Base-by-base conservation (phyloP, 2,888 invertebrate species). In the Linyphia triangularis region DNA sequence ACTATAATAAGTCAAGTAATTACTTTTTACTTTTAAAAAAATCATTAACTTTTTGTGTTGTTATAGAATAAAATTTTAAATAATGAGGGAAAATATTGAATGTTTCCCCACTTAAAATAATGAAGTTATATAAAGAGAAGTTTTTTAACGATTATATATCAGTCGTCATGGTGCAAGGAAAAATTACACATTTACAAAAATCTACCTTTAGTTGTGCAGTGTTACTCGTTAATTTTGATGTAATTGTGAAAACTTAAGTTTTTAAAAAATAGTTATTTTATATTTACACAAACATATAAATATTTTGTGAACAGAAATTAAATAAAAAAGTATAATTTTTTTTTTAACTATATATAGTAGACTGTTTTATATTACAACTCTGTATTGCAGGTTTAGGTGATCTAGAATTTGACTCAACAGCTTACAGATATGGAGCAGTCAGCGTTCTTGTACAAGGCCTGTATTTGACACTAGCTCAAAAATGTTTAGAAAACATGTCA, bases 381-480 rank as follows among this genome's bases (percentile, higher is more conserved):
- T 81, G 10, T 43, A n/a, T 91, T 91, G 43, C 91, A 93, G 93
- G 93, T 79, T 92, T 92, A 89, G 93, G 93, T 24, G 93, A 93
- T 90, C 90, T 93, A 30, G 91, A 92, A 9, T 93, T 93, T 89
- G 92, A 92, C 86, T 26, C 91, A 13, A 88, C 91, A 37, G 93
- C 93, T 2, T 93, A 93, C 90, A 86, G 91, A 0, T 92, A 92
- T 91, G 93, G 93, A 26, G 90, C 90, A 0, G 79, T 92, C 7
- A 93, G 93, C 91, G 93, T 93, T 81, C 81, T 93, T 37, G 92
- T 92, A 0, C 93, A 93, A 89, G 92, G 93, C 1, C 79, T 93
- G 16, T 93, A 93, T 90, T 92, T 93, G n/a, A 92, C 93, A 13
- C 91, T 93, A 7, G 92, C 93, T 0, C 93, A 93, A 91, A 91